Evolutionary conservation across 2,888 invertebrate species (phyloP).

Genomic region (Ctenicera cuprea): DNA sequence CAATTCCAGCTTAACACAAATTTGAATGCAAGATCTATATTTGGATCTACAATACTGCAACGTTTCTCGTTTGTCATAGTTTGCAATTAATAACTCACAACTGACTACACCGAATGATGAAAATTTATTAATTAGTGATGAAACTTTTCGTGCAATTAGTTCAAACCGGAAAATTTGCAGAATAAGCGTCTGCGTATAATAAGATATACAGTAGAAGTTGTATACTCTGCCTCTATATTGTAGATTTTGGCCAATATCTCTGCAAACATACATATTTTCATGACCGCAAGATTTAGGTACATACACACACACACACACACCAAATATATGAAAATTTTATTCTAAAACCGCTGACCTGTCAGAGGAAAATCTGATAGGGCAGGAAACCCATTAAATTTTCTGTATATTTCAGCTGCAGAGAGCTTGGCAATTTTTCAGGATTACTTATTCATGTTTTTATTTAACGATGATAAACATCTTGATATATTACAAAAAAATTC

Average conservation of each 20-base stretch:
- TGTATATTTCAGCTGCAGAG: slow-evolving; percentile 22
- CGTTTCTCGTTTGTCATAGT: not conserved
- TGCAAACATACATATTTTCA: not conserved
- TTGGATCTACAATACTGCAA: not conserved
- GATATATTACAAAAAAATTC: slow-evolving; percentile 31
- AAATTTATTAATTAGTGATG: not conserved
- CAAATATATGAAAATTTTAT: slow-evolving; percentile 40
- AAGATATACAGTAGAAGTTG: not conserved
- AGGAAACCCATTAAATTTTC: slow-evolving; percentile 39
- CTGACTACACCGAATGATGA: not conserved
- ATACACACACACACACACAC: slow-evolving; percentile 4
- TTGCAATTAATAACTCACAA: not conserved
- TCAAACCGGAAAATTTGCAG: not conserved
- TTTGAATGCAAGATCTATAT: not conserved
- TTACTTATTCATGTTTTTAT: slow-evolving; percentile 36
- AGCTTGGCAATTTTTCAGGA: slow-evolving; percentile 37
- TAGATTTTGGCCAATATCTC: not conserved
- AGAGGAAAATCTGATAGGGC: slow-evolving; percentile 32
- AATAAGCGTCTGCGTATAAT: not conserved
- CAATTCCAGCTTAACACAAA: not conserved
- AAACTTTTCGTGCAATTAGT: not conserved
- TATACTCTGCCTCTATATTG: not conserved
- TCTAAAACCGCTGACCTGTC: slow-evolving; percentile 37
- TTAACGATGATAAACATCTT: slow-evolving; percentile 34
- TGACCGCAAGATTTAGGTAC: slow-evolving; percentile 22